Base-by-base conservation (phyloP, 2,888 invertebrate species). In the Lymantria monacha region DNA sequence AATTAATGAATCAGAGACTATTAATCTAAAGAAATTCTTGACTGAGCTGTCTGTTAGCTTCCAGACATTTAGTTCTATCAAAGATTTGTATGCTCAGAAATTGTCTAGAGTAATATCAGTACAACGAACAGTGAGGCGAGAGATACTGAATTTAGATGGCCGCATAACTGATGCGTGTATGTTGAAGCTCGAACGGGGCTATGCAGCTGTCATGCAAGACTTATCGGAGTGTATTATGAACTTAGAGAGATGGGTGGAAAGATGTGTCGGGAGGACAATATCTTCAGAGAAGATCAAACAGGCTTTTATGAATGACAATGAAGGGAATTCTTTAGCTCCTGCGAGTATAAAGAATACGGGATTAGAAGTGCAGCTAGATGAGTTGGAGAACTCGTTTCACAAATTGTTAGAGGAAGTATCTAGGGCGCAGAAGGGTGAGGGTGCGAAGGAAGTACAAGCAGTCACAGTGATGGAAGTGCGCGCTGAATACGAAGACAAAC, bases 401-500 rank as follows among this genome's bases (percentile, higher is more conserved):
- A 85, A 80, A 65, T 74, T 88, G 54, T 62, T 85, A 30, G 83
- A 83, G 44, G 88, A 89, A 47, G 77, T 82, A 0, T 67, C 70
- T 3, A 75, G 83, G 1, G 84, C 85, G 11, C 69, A 63, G 50
- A 79, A 72, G 13, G 79, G 76, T 0, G 83, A 83, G 12, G 79
- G 81, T 1, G 77, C 76, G 0, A 73, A 65, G 43, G 83, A 81
- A 40, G 55, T 74, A 7, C 83, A 81, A 50, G 72, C 81, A 0
- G 59, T 76, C 43, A 86, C 88, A 0, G 76, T 93, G 42, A 86
- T 89, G 76, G 93, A 94, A 51, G 87, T 95, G 5, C 89, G 93
- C 49, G 88, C 87, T 14, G 95, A 95, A 70, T 94, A 96, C 73
- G 96, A 95, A 69, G 92, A 92, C 61, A 96, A 96, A 84, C 84